A percentile compares a stretch with the other conserved stretches of the same genome.
Evolutionary conservation across 2,797 vertebrate genomes (phyloP).

Genomic region (Lemur catta): DNA sequence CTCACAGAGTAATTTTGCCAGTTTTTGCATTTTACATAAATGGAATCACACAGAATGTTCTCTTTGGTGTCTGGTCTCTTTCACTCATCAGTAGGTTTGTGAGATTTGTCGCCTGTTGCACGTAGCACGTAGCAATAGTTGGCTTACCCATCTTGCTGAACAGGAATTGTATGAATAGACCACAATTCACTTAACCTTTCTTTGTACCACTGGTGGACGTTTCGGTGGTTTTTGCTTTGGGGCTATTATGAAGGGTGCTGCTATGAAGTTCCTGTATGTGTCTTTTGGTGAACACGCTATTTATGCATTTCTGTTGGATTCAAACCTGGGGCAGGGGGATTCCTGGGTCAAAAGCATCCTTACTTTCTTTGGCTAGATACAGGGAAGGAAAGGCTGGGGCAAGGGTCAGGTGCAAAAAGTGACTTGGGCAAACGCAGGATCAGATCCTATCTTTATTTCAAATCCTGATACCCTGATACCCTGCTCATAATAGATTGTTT

Average conservation of each 20-base stretch:
- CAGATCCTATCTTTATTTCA: background rate
- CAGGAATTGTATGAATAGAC: accelerated
- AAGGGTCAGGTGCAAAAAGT: background rate
- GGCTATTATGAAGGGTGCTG: accelerated
- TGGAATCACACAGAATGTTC: background rate
- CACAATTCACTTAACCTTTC: no score
- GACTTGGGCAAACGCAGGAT: background rate
- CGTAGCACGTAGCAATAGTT: accelerated
- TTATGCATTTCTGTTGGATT: background rate
- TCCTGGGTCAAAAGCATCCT: background rate
- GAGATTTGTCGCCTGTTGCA: accelerated
- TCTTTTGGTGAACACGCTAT: background rate
- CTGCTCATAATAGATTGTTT: background rate
- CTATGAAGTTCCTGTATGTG: accelerated
- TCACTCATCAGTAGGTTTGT: background rate
- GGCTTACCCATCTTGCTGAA: background rate
- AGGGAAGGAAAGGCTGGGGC: background rate
- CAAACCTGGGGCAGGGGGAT: accelerated
- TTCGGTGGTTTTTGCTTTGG: background rate
- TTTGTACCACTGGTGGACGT: accelerated
- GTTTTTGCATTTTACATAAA: background rate
- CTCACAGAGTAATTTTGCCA: background rate
- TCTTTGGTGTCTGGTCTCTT: background rate
- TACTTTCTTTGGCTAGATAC: background rate
- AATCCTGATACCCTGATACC: no score